phyloP scores from a whole-genome alignment of 2,888 invertebrate genomes.

The Agelastica alni region DNA sequence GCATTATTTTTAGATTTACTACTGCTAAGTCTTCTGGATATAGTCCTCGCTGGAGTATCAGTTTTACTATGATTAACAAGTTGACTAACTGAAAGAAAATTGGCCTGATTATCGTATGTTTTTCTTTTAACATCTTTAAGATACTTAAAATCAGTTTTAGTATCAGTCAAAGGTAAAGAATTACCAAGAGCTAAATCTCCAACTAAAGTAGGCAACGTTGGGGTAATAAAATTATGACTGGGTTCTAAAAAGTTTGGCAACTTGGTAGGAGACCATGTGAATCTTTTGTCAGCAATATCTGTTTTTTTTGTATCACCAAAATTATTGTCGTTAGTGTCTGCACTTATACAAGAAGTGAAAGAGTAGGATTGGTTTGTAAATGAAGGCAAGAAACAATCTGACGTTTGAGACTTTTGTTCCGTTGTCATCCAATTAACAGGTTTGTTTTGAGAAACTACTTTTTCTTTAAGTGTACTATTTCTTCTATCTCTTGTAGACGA shows the following conservation, averaged over 20 bases:
- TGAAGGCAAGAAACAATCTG: conserved; percentile 58
- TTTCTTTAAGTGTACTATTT: conserved; percentile 24
- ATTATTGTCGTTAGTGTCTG: conserved; percentile 38
- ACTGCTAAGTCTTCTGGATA: conserved; percentile 48
- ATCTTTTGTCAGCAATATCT: conserved; percentile 57
- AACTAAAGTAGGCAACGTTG: conserved; percentile 64
- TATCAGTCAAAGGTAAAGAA: conserved; percentile 41
- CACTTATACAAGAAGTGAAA: conserved; percentile 40
- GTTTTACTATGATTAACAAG: conserved; percentile 62
- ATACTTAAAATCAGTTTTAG: conserved; percentile 47
- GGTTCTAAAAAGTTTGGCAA: conserved; percentile 55
- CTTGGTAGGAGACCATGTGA: conserved; percentile 63
- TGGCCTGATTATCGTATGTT: conserved; percentile 52
- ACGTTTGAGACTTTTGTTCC: conserved; percentile 53
- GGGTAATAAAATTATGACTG: conserved; percentile 56
- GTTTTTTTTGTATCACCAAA: conserved; percentile 39
- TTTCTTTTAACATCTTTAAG: conserved; percentile 33
- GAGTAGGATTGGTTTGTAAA: conserved; percentile 52
- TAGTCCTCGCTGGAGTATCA: conserved; percentile 42
- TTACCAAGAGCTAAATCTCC: conserved; percentile 63
- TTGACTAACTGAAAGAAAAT: conserved; percentile 67
- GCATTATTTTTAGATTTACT: conserved; percentile 36
- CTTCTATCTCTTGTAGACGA: conserved; percentile 28
- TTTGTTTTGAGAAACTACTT: conserved; percentile 45
- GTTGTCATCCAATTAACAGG: conserved; percentile 69